Evolutionary conservation across 2,113 vertebrate species (phyloP), one percentile per base, ranked within the genome.

Genomic region (Oreochromis aureus): DNA sequence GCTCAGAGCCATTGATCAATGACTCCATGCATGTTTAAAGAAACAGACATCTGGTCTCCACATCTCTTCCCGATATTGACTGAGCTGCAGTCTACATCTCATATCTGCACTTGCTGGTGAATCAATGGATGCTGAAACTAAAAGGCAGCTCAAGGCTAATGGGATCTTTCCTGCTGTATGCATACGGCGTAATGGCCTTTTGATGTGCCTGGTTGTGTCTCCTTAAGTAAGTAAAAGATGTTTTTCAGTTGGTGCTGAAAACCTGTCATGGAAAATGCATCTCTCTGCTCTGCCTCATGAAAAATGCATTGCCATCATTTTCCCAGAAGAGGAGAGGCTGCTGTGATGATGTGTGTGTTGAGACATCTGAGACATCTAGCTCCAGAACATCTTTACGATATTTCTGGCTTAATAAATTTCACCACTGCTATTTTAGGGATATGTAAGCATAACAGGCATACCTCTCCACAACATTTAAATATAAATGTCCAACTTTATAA

Each of bases 241-340:
- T 30, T 51, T 81, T 78, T 10, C 53, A 82, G 69, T 56, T 8
- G 1, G 32, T 81, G 44, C 48, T 5, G 32, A 34, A 46, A 83
- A 32, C 30, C 32, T 0, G 7, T 84, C 86, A 91, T 93, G 15
- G 95, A 91, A 92, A 91, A 94, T 73, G 86, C 83, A 93, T 44
- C 24, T 66, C 30, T 73, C 39, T 22, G 71, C 85, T 78, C 82
- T 83, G 41, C 59, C 4, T 89, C 71, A 44, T 89, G 61, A 81
- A 81, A 85, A 93, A 91, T 81, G 85, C 83, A 80, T 80, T 22
- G 22, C 54, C 41, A 27, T 44, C 10, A 4, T 46, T 88, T 51
- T 82, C 24, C 80, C 85, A n/a, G 15, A 71, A 51, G 16, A 51
- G 7, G 55, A 55, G 11, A 4, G 16, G 18, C 39, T 1, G 44